These are phyloP conservation scores for Orientallactaga sibirica DNA, from an alignment of 2,797 vertebrate species.

Conservation along the genomic window DNA sequence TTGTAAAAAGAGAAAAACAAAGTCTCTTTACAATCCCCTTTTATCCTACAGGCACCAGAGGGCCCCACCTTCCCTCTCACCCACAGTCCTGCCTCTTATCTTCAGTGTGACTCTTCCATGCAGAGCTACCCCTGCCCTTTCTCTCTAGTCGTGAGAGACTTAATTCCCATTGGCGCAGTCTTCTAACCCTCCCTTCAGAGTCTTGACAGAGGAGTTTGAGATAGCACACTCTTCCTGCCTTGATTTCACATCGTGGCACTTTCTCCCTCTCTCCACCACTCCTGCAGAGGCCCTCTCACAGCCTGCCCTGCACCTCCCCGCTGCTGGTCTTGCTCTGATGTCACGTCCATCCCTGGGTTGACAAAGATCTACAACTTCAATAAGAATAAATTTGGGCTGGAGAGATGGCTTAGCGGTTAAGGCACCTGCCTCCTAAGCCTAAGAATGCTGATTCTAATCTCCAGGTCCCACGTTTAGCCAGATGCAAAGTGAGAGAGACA, in stretches of 20 bases:
- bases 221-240: too few relatives aligned
- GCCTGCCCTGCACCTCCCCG: background rate
- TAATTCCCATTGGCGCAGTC: background rate
- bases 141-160: background rate
- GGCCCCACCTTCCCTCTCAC: rapidly evolving
- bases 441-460: too few relatives aligned
- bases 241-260: rapidly evolving
- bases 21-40: rapidly evolving
- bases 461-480: too few relatives aligned
- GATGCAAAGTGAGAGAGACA: too few relatives aligned
- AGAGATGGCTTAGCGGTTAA: too few relatives aligned
- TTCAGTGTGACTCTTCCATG: background rate
- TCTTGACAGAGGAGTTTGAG: background rate
- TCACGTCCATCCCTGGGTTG: background rate
- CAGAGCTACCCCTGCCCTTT: background rate
- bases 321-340: background rate
- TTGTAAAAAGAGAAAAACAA: background rate
- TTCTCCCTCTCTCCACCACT: background rate
- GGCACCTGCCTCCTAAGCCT: too few relatives aligned
- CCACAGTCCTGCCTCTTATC: too few relatives aligned
- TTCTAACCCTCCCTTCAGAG: background rate
- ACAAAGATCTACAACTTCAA: background rate
- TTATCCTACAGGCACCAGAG: background rate
- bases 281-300: rapidly evolving
- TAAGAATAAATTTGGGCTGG: background rate